A percentile compares a stretch with the other conserved stretches of the same genome.
These are phyloP conservation scores for Sericinus montela DNA, from an alignment of 2,888 invertebrate genomes.

Conservation along the genomic window DNA sequence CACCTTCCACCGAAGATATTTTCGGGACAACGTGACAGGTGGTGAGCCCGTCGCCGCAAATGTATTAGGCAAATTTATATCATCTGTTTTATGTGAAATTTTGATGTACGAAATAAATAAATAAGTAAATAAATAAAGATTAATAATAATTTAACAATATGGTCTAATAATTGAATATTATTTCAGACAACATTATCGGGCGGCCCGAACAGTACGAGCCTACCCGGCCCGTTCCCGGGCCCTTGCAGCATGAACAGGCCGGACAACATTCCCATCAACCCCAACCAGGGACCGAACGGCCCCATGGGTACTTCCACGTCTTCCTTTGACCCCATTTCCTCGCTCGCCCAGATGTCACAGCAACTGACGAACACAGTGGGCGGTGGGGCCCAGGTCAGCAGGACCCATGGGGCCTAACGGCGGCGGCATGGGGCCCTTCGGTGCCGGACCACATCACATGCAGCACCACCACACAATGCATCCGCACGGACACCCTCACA, in stretches of 20 bases:
- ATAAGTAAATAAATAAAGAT: too few relatives aligned
- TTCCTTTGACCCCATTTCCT: slow-evolving; percentile 95
- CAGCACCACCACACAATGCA: slow-evolving; percentile 72
- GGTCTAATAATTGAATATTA: too few relatives aligned
- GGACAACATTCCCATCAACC: slow-evolving; percentile 71
- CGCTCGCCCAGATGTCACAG: slow-evolving; percentile 96
- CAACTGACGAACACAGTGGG: slow-evolving; percentile 88
- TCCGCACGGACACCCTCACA: slow-evolving; percentile 69
- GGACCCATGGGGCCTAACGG: slow-evolving; percentile 60
- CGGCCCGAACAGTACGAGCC: slow-evolving; percentile 67
- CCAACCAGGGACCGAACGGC: slow-evolving; percentile 74
- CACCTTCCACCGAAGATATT: too few relatives aligned
- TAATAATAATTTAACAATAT: too few relatives aligned
- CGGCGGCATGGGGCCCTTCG: slow-evolving; percentile 61
- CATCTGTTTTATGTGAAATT: too few relatives aligned
- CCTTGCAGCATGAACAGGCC: slow-evolving; percentile 69
- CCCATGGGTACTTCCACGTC: slow-evolving; percentile 75
- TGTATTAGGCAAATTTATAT: too few relatives aligned
- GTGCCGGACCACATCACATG: slow-evolving; percentile 65
- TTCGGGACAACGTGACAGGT: too few relatives aligned
- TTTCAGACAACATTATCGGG: slow-evolving; percentile 67
- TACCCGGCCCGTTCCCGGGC: slow-evolving; percentile 75
- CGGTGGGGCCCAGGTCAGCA: slow-evolving; percentile 54
- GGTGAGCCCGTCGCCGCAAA: too few relatives aligned
- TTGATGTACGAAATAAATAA: too few relatives aligned